Evolutionary conservation across 2,113 vertebrate species (phyloP).

Genomic region (Megaleporinus macrocephalus): DNA sequence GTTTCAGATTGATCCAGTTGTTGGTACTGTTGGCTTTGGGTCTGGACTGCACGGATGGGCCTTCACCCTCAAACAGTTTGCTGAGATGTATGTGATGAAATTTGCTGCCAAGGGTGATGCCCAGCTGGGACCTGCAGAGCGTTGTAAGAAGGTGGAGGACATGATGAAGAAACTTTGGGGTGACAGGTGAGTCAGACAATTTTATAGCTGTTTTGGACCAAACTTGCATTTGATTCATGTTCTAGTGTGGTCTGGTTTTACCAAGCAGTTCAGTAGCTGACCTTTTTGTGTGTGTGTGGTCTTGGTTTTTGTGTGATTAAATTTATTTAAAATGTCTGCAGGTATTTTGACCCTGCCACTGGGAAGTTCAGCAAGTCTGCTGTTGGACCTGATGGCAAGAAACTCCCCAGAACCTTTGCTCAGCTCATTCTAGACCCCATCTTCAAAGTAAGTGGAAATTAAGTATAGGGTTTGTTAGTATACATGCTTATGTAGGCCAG

Average conservation of each 20-base stretch:
- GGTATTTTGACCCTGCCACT: constrained; percentile 85
- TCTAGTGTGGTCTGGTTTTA: too few relatives aligned
- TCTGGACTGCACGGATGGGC: constrained; percentile 97
- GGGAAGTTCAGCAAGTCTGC: constrained; percentile 88
- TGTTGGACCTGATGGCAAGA: constrained; percentile 81
- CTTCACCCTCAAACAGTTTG: constrained; percentile 97
- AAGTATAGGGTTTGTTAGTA: rapidly evolving
- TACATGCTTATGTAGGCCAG: background rate
- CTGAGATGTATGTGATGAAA: constrained; percentile 95
- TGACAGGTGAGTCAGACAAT: constrained; percentile 78
- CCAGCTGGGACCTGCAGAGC: constrained; percentile 78
- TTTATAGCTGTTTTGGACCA: background rate
- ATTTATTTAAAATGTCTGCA: too few relatives aligned
- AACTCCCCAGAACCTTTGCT: constrained; percentile 86
- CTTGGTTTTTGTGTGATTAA: too few relatives aligned
- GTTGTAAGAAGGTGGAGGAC: constrained; percentile 95
- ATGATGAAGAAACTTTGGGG: constrained; percentile 99
- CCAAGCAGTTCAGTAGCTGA: background rate
- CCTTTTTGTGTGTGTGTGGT: too few relatives aligned
- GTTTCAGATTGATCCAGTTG: constrained; percentile 92
- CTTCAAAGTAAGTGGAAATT: constrained; percentile 84
- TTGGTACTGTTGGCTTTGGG: constrained; percentile 94
- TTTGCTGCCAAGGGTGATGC: constrained; percentile 92
- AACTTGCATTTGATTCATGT: too few relatives aligned
- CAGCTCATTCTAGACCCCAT: constrained; percentile 94